phyloP scores from a whole-genome alignment of 1,140 invertebrate species.

The Eriocheir sinensis region DNA sequence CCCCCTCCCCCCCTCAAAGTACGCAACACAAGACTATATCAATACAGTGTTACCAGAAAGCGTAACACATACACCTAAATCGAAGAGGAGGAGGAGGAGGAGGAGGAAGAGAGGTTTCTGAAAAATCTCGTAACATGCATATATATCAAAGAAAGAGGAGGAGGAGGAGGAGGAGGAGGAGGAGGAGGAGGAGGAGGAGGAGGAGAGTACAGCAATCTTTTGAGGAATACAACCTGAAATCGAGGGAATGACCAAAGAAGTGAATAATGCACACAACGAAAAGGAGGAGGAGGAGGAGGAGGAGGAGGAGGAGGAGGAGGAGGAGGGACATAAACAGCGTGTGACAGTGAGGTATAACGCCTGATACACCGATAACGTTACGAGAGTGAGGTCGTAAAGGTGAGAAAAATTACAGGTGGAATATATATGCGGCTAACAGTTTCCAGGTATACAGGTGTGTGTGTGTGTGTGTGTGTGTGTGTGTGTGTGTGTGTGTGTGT shows the following conservation, averaged over 20 bases:
- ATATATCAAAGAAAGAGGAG: too few relatives aligned
- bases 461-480: slow-evolving; percentile 8
- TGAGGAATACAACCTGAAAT: background rate
- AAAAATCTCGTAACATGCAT: too few relatives aligned
- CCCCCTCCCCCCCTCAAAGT: too few relatives aligned
- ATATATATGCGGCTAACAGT: background rate
- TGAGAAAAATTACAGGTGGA: background rate
- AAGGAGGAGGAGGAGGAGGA: background rate
- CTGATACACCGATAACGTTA: background rate
- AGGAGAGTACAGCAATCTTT: background rate
- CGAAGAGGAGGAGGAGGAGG: too few relatives aligned
- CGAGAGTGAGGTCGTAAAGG: background rate
- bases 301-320: slow-evolving; percentile 18
- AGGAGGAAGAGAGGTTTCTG: too few relatives aligned
- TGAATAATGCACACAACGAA: background rate
- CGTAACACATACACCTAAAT: background rate
- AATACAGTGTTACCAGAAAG: background rate
- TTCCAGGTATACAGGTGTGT: slow-evolving; percentile 40
- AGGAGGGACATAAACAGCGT: background rate
- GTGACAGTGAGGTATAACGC: background rate
- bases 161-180: too few relatives aligned
- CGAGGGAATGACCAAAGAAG: background rate
- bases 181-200: too few relatives aligned
- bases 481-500: background rate
- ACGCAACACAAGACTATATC: background rate